Evolutionary conservation across 1,140 invertebrate species (phyloP), one percentile per base, ranked within the genome.

Genomic region (Holotrichia oblita): DNA sequence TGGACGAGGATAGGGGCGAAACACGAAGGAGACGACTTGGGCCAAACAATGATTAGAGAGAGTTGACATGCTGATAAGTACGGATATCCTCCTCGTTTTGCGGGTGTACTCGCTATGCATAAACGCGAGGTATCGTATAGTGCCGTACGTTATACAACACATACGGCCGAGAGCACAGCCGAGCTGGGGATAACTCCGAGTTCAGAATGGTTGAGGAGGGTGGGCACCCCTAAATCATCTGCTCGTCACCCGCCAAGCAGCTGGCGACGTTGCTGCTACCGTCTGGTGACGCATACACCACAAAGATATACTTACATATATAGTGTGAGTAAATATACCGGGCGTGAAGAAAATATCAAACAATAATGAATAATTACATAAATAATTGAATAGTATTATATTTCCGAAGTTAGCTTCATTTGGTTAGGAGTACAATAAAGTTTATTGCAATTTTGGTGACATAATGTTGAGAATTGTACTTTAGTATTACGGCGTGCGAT

Each of bases 171-270:
- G 27, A 34, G 27, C 27, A 48, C 44, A 10, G 44, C 17, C 59
- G 59, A 69, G 27, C 20, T 27, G 61, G 61, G 61, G 61, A 69
- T 69, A 34, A 14, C 22, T 24, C 4, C 8, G 59, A 9, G 59
- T 64, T n/a, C 9, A 20, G 22, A 27, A 14, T 7, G 48, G 12
- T 14, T 34, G 22, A 34, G 34, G 8, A 41, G 73, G 61, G 77
- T 64, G 40, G 40, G 64, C 77, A 77, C 73, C 73, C 73, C 41
- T 41, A 74, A 74, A 81, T 81, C 80, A 81, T 81, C 80, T 81
- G 80, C 77, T 81, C 80, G 79, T 81, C 79, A 81, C 73, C 77
- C 79, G 77, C 79, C 76, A 73, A 76, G 75, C 80, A 81, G 80
- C 80, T 81, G 80, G 79, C 80, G 80, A 61, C 75, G 41, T 59